These are phyloP conservation scores for Cordilura impudica DNA, from an alignment of 2,888 invertebrate species.

Conservation along the genomic window DNA sequence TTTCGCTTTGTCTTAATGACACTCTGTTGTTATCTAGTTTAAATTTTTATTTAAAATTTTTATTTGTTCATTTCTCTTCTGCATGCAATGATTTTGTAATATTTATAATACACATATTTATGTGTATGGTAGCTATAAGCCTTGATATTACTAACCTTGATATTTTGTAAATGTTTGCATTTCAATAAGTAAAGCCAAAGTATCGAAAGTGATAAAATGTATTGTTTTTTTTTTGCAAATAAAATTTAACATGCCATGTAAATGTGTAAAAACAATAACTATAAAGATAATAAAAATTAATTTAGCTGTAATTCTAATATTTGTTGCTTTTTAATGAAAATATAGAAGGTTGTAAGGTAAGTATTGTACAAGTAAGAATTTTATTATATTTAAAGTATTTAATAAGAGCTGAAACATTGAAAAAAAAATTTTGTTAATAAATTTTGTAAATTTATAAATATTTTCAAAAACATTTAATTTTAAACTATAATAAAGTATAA, in stretches of 20 bases:
- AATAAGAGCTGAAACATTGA: too few relatives aligned
- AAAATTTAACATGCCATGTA: background rate
- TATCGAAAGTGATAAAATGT: background rate
- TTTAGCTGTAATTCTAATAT: background rate
- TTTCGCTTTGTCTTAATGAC: constrained; percentile 4
- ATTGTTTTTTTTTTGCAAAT: background rate
- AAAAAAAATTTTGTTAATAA: too few relatives aligned
- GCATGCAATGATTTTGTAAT: constrained; percentile 22
- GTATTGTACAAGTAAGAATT: too few relatives aligned
- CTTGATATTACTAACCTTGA: background rate
- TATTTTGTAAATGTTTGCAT: constrained; percentile 21
- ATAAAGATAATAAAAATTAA: constrained; percentile 7
- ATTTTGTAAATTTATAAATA: too few relatives aligned
- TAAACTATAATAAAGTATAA: too few relatives aligned
- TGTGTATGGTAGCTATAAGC: constrained; percentile 11
- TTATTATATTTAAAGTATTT: too few relatives aligned
- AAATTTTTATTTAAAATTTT: constrained; percentile 19
- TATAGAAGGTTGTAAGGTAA: too few relatives aligned
- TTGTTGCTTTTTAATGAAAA: too few relatives aligned
- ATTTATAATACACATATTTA: too few relatives aligned
- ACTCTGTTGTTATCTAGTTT: constrained; percentile 31
- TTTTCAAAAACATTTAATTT: too few relatives aligned
- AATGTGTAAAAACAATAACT: background rate
- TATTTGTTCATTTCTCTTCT: constrained; percentile 10
- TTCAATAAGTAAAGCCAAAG: constrained; percentile 36